Evolutionary conservation across 2,113 vertebrate species (phyloP).

Genomic region (Oophaga pumilio): DNA sequence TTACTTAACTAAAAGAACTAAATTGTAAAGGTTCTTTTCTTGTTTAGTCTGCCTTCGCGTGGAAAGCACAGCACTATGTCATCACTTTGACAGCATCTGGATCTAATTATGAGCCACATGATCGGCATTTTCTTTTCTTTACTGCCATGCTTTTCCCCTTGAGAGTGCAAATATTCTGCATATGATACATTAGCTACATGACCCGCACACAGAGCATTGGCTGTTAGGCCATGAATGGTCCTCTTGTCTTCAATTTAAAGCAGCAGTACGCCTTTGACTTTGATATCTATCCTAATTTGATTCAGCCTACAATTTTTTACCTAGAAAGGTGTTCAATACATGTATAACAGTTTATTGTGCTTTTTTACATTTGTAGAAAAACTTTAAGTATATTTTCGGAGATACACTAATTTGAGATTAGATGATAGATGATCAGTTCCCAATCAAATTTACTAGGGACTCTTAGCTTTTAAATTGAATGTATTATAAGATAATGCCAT

Average conservation of each 20-base stretch:
- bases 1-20: background rate
- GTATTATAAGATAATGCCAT: background rate
- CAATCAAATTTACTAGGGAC: background rate
- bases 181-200: constrained; percentile 68
- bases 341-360: background rate
- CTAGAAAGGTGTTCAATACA: constrained; percentile 1
- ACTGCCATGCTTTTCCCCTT: constrained; percentile 58
- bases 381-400: background rate
- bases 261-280: constrained; percentile 65
- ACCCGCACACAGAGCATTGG: constrained; percentile 69
- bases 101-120: constrained; percentile 75
- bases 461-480: background rate
- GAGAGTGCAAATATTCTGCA: constrained; percentile 68
- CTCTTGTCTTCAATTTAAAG: constrained; percentile 68
- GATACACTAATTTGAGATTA: background rate
- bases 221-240: constrained; percentile 72
- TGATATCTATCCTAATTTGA: constrained; percentile 65
- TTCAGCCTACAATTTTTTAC: constrained; percentile 57
- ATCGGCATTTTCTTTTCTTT: constrained; percentile 62
- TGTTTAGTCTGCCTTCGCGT: constrained; percentile 68
- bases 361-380: background rate
- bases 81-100: constrained; percentile 66
- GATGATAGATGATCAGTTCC: background rate
- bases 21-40: constrained; percentile 9
- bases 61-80: constrained; percentile 63